phyloP scores from a whole-genome alignment of 30 jellyfish, hydroid and myxozoan genomes.

The Aurelia sp. region DNA sequence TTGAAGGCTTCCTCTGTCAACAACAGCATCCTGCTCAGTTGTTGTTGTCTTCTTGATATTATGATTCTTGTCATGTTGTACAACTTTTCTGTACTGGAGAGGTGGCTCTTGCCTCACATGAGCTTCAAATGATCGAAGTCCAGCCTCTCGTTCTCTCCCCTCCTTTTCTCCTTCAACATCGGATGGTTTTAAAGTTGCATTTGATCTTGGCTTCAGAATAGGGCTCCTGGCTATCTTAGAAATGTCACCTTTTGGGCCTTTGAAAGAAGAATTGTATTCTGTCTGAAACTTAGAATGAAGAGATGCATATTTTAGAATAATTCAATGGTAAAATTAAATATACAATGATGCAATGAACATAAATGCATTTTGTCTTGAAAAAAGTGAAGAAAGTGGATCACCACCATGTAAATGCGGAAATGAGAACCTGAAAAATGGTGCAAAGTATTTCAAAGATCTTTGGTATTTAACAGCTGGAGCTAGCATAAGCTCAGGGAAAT shows the following conservation, averaged over 20 bases:
- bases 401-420: no score
- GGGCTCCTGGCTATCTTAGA: slow-evolving; percentile 47
- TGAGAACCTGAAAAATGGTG: no score
- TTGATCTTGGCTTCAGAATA: slow-evolving; percentile 58
- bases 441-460: no score
- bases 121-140: slow-evolving; percentile 22
- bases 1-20: neutral
- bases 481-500: no score
- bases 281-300: slow-evolving; percentile 56
- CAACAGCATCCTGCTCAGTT: neutral
- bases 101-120: slow-evolving; percentile 66
- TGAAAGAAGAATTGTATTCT: slow-evolving; percentile 65
- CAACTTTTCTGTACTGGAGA: slow-evolving; percentile 42
- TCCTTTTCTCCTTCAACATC: slow-evolving; percentile 4
- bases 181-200: neutral
- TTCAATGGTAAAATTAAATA: no score
- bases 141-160: slow-evolving; percentile 30
- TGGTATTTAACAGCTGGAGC: no score
- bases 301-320: no score
- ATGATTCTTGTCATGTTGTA: slow-evolving; percentile 23
- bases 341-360: no score
- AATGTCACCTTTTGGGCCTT: slow-evolving; percentile 18
- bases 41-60: slow-evolving; percentile 19
- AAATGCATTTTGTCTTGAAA: no score
- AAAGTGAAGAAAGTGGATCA: no score